phyloP scores from a whole-genome alignment of 1,140 invertebrate species.

The Lepidurus apus region DNA sequence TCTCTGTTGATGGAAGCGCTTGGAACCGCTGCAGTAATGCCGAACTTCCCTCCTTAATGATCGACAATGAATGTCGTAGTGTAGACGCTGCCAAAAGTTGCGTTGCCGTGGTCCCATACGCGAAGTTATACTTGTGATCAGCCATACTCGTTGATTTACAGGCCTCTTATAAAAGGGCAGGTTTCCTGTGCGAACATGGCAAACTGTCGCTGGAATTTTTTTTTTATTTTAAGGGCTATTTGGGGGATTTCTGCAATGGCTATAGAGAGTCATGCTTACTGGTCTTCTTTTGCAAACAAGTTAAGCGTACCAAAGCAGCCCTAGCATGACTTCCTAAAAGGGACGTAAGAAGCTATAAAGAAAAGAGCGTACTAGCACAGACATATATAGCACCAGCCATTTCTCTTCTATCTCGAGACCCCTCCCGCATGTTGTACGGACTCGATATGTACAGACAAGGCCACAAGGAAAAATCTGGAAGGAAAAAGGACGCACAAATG shows the following conservation, averaged over 20 bases:
- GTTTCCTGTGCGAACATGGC: not conserved
- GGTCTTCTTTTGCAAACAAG: conserved; percentile 11
- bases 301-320: conserved; percentile 17
- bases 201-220: not conserved
- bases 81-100: not conserved
- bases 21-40: not conserved
- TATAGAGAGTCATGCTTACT: not conserved
- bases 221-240: not conserved
- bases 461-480: not conserved
- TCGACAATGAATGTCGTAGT: not conserved
- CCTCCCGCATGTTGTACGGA: not conserved
- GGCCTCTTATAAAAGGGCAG: not conserved
- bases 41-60: conserved; percentile 12
- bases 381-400: not conserved
- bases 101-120: not conserved
- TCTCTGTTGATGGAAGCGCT: not conserved
- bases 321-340: conserved; percentile 13
- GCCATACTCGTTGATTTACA: not conserved
- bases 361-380: not conserved
- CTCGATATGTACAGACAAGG: not conserved
- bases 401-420: not conserved
- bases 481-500: not conserved
- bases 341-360: conserved; percentile 1
- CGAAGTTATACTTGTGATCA: not conserved
- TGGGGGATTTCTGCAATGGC: not conserved